These are phyloP conservation scores for Melinaea marsaeus DNA, from an alignment of 2,888 invertebrate genomes.

Conservation along the genomic window DNA sequence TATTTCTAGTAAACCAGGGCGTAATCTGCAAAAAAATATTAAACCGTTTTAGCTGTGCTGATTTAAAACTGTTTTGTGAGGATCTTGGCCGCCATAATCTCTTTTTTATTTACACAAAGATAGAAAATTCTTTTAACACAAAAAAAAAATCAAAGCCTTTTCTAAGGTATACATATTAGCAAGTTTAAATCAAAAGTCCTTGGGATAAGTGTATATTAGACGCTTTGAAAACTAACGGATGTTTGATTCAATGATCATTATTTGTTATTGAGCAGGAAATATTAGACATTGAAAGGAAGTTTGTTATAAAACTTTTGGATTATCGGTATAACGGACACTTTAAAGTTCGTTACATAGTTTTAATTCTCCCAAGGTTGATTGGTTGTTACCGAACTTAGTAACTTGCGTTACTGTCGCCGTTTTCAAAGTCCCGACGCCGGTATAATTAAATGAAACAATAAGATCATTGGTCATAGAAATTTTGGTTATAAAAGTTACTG, in stretches of 20 bases:
- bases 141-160: not conserved
- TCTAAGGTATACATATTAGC: slow-evolving; percentile 13
- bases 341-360: slow-evolving; percentile 7
- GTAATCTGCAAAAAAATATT: slow-evolving; percentile 35
- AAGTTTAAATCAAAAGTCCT: slow-evolving; percentile 9
- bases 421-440: slow-evolving; percentile 26
- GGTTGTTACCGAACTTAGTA: not conserved
- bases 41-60: slow-evolving; percentile 41
- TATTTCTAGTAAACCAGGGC: slow-evolving; percentile 19
- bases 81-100: slow-evolving; percentile 44
- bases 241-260: slow-evolving; percentile 14
- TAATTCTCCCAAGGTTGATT: not conserved
- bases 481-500: slow-evolving; percentile 48
- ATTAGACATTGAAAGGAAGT: slow-evolving; percentile 12
- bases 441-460: slow-evolving; percentile 43
- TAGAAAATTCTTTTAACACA: slow-evolving; percentile 11
- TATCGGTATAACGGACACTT: slow-evolving; percentile 9
- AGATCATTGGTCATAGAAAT: slow-evolving; percentile 43
- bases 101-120: slow-evolving; percentile 34
- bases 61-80: slow-evolving; percentile 27
- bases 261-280: slow-evolving; percentile 24
- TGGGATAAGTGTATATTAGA: slow-evolving; percentile 2
- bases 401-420: not conserved
- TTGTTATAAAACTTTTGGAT: slow-evolving; percentile 14
- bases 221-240: slow-evolving; percentile 14